phyloP scores from a whole-genome alignment of 1,140 invertebrate species.

The Caenorhabditis inopinata region DNA sequence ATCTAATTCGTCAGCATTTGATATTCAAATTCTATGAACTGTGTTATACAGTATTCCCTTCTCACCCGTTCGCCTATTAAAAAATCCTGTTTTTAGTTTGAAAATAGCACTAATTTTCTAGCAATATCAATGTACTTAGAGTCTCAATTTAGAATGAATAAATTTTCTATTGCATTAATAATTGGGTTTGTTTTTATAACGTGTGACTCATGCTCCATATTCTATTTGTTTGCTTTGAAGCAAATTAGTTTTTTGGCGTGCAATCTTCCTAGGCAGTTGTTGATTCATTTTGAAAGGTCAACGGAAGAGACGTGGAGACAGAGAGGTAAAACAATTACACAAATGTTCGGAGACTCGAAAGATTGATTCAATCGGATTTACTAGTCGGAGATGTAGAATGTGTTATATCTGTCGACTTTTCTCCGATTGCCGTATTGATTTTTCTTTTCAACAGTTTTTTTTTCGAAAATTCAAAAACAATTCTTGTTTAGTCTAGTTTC shows the following conservation, averaged over 20 bases:
- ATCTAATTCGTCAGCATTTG: background rate
- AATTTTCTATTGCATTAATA: background rate
- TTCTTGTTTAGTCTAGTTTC: no score
- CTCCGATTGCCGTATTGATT: no score
- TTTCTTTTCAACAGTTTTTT: no score
- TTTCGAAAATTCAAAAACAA: no score
- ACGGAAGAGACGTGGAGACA: conserved; percentile 6
- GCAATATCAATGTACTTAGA: background rate
- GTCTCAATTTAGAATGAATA: background rate
- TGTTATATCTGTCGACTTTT: background rate
- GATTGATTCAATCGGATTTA: conserved; percentile 25
- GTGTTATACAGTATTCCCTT: background rate
- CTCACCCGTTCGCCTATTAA: background rate
- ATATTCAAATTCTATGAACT: conserved; percentile 14
- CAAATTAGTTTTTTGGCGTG: background rate
- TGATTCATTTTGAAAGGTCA: background rate
- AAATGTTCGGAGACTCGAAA: background rate
- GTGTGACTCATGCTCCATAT: background rate
- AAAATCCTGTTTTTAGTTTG: background rate
- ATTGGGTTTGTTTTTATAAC: background rate
- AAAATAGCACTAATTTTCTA: conserved; percentile 8
- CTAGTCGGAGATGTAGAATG: background rate
- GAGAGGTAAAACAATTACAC: background rate
- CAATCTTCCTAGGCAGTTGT: background rate
- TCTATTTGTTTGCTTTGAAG: background rate